phyloP scores from a whole-genome alignment of 1,140 invertebrate species.

The Uloborus diversus region DNA sequence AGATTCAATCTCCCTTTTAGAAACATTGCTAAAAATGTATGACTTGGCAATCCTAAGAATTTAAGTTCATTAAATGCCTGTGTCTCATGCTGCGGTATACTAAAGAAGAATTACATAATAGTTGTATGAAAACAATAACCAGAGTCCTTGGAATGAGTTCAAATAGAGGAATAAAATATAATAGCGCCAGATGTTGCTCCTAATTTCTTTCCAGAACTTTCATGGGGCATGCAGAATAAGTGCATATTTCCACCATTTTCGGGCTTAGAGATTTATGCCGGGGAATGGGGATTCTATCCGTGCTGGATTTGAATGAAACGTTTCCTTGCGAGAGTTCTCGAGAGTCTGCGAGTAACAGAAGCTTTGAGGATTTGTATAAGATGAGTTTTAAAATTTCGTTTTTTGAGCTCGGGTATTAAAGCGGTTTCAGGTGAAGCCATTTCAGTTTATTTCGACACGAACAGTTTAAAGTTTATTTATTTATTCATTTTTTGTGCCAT shows the following conservation, averaged over 20 bases:
- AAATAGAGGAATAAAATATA: too few species aligned
- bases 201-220: conserved; percentile 30
- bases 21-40: too few species aligned
- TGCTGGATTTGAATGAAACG: conserved; percentile 4
- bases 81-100: too few species aligned
- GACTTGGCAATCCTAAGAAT: too few species aligned
- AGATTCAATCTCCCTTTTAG: too few species aligned
- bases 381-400: neutral
- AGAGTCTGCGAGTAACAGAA: neutral
- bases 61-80: too few species aligned
- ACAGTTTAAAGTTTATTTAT: too few species aligned
- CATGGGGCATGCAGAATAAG: neutral
- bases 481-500: neutral
- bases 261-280: conserved; percentile 5
- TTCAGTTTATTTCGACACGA: too few species aligned
- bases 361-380: neutral
- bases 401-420: conserved; percentile 3
- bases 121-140: too few species aligned
- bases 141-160: too few species aligned
- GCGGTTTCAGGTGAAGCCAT: neutral
- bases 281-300: neutral
- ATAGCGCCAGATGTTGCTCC: conserved; percentile 12
- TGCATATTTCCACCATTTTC: neutral
- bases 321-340: neutral
- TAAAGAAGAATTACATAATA: too few species aligned